Evolutionary conservation across 1,140 invertebrate genomes (phyloP), one percentile per base, ranked within the genome.

Genomic region (Scaptomyza graminum): DNA sequence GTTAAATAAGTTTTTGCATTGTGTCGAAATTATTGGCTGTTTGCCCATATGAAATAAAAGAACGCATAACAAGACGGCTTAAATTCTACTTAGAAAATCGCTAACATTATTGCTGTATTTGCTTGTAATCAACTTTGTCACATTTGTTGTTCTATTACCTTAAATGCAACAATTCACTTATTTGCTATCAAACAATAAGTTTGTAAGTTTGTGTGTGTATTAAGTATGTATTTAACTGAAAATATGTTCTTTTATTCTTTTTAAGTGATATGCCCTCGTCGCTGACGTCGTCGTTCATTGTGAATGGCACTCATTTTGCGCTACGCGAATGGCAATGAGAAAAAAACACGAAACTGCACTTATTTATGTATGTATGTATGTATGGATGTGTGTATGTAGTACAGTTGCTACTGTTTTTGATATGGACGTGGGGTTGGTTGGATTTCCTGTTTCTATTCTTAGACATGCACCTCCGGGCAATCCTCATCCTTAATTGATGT

Each of bases 401-500:
- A 47, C 52, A 63, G 22, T 46, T 18, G 15, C 25, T 57, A 49
- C 56, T 39, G 28, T 44, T 57, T 47, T 54, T 78, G 63, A 74
- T 78, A 54, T 70, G 46, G 46, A 41, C 57, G 34, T 73, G 57
- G 54, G 31, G 47, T 54, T 18, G 44, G 46, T 50, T 37, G 25
- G 25, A 59, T 18, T 25, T 12, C 8, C 8, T 43, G 39, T 37
- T 5, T n/a, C n/a, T 25, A 25, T 7, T 11, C 56, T 74, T 91
- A 92, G 47, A 92, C 91, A 68, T 92, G 90, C 49, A 92, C 92
- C 68, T 92, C 92, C 49, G 92, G 83, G 61, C 91, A 91, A 60
- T 92, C 92, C 61, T 92, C 90, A 78, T 92, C 92, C 88, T 93
- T 93, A 51, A 96, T 96, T 15, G 94, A 95, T 3, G 95, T 96